Conservation (phyloP, 2,113 vertebrate species). For the Regulus satrapa region DNA sequence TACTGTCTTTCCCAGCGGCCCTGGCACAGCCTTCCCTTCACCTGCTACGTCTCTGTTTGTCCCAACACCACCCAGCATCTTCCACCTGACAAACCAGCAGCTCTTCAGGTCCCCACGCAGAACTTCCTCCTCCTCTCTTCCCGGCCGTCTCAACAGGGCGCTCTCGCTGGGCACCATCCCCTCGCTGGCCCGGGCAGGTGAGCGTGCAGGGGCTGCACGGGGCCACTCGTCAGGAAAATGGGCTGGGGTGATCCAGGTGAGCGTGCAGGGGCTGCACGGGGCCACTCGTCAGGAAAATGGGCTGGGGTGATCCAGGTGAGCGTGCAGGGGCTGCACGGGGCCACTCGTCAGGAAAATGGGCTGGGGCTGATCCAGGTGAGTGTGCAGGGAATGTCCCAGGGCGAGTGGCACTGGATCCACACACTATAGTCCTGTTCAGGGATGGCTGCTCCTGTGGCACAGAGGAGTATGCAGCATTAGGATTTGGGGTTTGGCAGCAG, state of each 20-base stretch:
- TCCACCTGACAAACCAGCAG: constrained; percentile 80
- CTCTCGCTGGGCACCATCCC: constrained; percentile 91
- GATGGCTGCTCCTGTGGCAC: neutral
- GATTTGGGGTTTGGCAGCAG: neutral
- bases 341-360: too few relatives aligned
- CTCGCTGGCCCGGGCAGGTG: constrained; percentile 85
- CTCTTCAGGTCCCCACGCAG: constrained; percentile 76
- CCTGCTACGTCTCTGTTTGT: constrained; percentile 70
- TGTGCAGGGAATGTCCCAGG: fast-evolving
- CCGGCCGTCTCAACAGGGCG: constrained; percentile 86
- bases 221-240: too few relatives aligned
- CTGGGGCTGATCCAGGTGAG: constrained; percentile 65
- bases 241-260: constrained; percentile 70
- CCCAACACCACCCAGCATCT: constrained; percentile 82
- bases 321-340: too few relatives aligned
- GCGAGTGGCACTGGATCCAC: neutral
- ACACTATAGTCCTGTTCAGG: fast-evolving
- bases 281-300: too few relatives aligned
- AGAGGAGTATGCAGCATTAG: neutral
- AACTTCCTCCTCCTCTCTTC: constrained; percentile 84
- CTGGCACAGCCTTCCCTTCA: constrained; percentile 42
- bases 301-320: constrained; percentile 65
- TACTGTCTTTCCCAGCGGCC: constrained; percentile 54
- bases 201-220: too few relatives aligned
- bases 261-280: fast-evolving